Conservation (phyloP, 2,888 invertebrate species). For the Venusia cambrica region DNA sequence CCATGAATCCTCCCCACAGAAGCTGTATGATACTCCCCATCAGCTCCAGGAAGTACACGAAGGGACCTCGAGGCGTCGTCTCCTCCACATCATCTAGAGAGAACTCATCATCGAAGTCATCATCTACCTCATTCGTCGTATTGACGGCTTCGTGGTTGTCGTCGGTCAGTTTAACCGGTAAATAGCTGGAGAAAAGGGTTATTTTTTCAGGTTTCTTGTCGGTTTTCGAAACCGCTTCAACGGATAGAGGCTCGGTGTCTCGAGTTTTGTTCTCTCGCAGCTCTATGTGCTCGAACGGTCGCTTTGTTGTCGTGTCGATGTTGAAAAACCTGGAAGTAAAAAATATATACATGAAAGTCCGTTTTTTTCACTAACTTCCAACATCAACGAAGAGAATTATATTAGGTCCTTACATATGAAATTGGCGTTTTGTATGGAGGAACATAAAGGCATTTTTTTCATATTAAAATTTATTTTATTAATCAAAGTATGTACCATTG, state of each 20-base stretch:
- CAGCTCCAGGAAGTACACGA: slow-evolving; percentile 55
- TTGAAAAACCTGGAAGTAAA: slow-evolving; percentile 57
- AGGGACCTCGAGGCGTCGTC: slow-evolving; percentile 38
- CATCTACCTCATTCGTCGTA: slow-evolving; percentile 34
- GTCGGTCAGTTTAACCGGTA: slow-evolving; percentile 38
- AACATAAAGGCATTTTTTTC: too few species aligned
- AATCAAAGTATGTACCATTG: too few species aligned
- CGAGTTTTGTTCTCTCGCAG: slow-evolving; percentile 31
- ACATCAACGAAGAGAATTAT: too few species aligned
- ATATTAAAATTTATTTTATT: too few species aligned
- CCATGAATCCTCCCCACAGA: slow-evolving; percentile 52
- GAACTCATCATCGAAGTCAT: slow-evolving; percentile 44
- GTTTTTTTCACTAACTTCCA: too few species aligned
- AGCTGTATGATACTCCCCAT: slow-evolving; percentile 58
- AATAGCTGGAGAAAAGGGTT: slow-evolving; percentile 51
- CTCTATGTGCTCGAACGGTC: slow-evolving; percentile 29
- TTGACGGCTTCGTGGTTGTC: slow-evolving; percentile 15
- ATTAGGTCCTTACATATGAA: too few species aligned
- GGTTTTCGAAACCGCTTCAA: slow-evolving; percentile 44
- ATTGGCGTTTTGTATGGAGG: too few species aligned
- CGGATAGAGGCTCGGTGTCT: slow-evolving; percentile 63
- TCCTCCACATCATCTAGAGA: slow-evolving; percentile 29
- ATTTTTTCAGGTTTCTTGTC: slow-evolving; percentile 68
- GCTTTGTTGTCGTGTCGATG: slow-evolving; percentile 39
- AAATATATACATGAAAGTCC: too few species aligned